Evolutionary conservation across 35 echinoderm and acorn worm species (phyloP), one percentile per base, ranked within the genome.

Genomic region (Chiridota heheva): DNA sequence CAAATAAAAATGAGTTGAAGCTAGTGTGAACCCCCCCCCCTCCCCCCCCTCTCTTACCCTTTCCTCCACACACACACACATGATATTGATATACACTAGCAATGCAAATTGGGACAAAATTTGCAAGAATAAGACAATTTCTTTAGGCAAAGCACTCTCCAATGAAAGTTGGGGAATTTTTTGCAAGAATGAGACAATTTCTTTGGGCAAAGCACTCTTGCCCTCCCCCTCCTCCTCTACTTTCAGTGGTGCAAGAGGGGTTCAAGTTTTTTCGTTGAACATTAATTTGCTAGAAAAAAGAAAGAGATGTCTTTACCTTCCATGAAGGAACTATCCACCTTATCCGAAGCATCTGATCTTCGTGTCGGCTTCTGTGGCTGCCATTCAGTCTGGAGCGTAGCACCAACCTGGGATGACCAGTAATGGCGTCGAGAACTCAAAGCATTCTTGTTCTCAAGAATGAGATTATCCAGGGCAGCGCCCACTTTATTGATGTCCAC

Each of bases 401-500:
- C 78, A 34, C 92, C 92, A 13, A 96, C 78, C 40, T 96, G 92
- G 1, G 92, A 90, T 18, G 92, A 96, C 92, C 92, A 96, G 76
- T 96, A 96, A 46, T 90, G 86, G 30, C 92, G 92, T 32, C 92
- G 75, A 38, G 72, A 73, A 61, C 86, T 82, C 74, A 96, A 7
- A 26, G 81, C 69, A 1, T 73, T 81, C 76, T 86, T 89, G 42
- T 81, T 63, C 26, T 96, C 92, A 58, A 86, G 78, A 24, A 87
- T 63, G 42, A 97, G 72, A 53, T 84, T 87, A 79, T 97, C 93
- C 15, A 97, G 79, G 48, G 83, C 80, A 15, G 83, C 80, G 49
- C 93, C 93, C 0, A 97, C 88, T 69, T 97, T 97, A 72, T 97
- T 91, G 3, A 97, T 84, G 24, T 97, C 93, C 28, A 87, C 89